A percentile compares a stretch with the other conserved stretches of the same genome.
Evolutionary conservation across 2,888 invertebrate genomes (phyloP).

Genomic region (Drosophila silvestris): DNA sequence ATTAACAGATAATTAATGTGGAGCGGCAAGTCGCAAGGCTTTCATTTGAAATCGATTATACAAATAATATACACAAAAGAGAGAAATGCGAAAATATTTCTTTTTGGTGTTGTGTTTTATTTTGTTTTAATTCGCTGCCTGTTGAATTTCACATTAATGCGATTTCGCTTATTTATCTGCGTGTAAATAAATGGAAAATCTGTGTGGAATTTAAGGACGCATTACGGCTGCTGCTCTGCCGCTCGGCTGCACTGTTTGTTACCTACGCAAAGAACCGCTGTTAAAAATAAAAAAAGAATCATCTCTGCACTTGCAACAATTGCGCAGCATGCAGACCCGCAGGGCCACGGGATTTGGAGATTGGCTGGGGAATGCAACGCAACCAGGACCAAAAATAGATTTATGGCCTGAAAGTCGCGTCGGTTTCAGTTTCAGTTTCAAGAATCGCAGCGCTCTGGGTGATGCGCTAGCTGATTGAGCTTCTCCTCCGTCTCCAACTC

Average conservation of each 20-base stretch:
- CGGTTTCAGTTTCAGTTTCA: slow-evolving; percentile 38
- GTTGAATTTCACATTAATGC: slow-evolving; percentile 62
- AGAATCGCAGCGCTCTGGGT: slow-evolving; percentile 69
- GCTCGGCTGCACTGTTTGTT: slow-evolving; percentile 49
- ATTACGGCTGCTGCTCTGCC: slow-evolving; percentile 15
- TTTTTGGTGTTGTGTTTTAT: slow-evolving; percentile 5
- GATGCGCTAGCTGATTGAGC: slow-evolving; percentile 44
- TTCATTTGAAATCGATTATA: slow-evolving; percentile 59
- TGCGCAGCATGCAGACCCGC: slow-evolving; percentile 70
- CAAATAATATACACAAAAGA: slow-evolving; percentile 47
- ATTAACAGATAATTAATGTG: slow-evolving; percentile 65
- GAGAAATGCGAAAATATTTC: slow-evolving; percentile 25
- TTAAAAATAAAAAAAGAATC: slow-evolving; percentile 68
- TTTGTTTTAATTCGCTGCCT: slow-evolving; percentile 36
- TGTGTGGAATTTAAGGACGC: slow-evolving; percentile 59
- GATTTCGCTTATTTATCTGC: slow-evolving; percentile 62
- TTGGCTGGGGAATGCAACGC: slow-evolving; percentile 46
- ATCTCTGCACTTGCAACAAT: slow-evolving; percentile 65
- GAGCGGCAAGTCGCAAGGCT: slow-evolving; percentile 35
- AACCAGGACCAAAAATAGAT: slow-evolving; percentile 76
- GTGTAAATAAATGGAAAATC: slow-evolving; percentile 65
- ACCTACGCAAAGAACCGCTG: slow-evolving; percentile 75
- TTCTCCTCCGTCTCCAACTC: not conserved
- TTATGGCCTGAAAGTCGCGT: slow-evolving; percentile 72
- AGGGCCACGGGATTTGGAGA: slow-evolving; percentile 30